Conservation (phyloP, 1,140 invertebrate species). For the Drosophila sulfurigaster region DNA sequence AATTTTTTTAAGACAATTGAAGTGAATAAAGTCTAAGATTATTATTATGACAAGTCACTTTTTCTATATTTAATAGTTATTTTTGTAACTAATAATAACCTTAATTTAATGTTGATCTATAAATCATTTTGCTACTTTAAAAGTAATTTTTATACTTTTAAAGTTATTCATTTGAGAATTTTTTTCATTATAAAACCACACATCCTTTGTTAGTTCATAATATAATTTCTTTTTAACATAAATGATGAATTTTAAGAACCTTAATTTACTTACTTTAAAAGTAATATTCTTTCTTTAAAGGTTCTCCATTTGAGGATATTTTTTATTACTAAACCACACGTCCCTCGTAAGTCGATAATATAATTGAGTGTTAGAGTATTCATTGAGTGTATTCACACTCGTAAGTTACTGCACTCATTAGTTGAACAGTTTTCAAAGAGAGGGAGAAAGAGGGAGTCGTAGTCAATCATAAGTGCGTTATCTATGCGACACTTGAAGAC, state of each 20-base stretch:
- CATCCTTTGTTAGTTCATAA: neutral
- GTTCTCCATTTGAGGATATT: neutral
- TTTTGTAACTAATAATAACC: neutral
- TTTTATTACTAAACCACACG: neutral
- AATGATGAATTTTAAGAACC: neutral
- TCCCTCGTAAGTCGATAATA: neutral
- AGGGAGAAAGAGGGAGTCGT: neutral
- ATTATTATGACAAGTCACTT: too few species aligned
- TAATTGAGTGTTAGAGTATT: neutral
- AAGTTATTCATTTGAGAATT: neutral
- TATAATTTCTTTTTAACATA: too few species aligned
- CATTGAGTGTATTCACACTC: constrained; percentile 6
- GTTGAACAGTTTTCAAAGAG: constrained; percentile 5
- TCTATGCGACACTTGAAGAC: constrained; percentile 27
- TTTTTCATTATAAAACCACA: neutral
- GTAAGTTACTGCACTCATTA: constrained; percentile 19
- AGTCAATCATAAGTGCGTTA: constrained; percentile 14
- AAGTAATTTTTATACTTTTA: neutral
- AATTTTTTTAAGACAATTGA: too few species aligned
- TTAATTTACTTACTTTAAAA: neutral
- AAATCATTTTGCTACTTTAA: neutral
- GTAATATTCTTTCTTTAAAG: neutral
- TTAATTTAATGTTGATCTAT: neutral
- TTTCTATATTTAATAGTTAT: neutral
- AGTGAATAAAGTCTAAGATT: too few species aligned